Evolutionary conservation across 1,140 invertebrate genomes (phyloP), one percentile per base, ranked within the genome.

Genomic region (Chionoecetes opilio): DNA sequence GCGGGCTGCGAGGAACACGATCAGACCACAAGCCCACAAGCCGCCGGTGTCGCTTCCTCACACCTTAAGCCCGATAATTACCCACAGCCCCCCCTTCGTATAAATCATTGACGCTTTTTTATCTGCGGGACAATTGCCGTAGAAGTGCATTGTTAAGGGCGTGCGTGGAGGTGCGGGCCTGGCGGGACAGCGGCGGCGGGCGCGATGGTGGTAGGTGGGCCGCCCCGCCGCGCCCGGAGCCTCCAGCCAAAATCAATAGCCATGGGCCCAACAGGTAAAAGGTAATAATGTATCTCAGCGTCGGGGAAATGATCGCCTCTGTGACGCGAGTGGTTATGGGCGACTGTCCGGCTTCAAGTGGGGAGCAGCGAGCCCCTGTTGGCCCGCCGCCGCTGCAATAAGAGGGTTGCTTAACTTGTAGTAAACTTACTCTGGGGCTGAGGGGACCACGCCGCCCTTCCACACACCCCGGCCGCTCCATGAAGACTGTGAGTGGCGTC

Each of bases 221-320:
- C 41, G 32, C 85, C 90, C 31, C 34, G 41, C 37, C 34, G 41
- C 32, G 3, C 31, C 35, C n/a, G 93, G 93, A 82, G 93, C 93
- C 85, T 88, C 93, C 46, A 93, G 93, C 93, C 93, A 93, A 93
- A 93, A 93, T 93, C 93, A 93, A 93, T 93, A 93, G 93, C 93
- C 93, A 75, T 88, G 86, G 93, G 93, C 85, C 93, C 85, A 93
- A 87, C 91, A 92, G 91, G 91, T 92, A 92, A 82, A 82, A 89
- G 93, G 85, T 87, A 93, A 93, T 93, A 93, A 88, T 53, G 85
- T 32, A 93, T 93, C 93, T 9, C 46, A 26, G 41, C 86, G 85
- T 63, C 46, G 26, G 29, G 35, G 93, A 75, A 38, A 75, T 87
- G 87, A 93, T 93, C 93, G 93, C 85, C 93, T 32, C 63, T 88